Percentiles rank a stretch among this genome's conserved stretches.
phyloP scores from a whole-genome alignment of 2,888 invertebrate species.

The Dysmachus trigonus region DNA sequence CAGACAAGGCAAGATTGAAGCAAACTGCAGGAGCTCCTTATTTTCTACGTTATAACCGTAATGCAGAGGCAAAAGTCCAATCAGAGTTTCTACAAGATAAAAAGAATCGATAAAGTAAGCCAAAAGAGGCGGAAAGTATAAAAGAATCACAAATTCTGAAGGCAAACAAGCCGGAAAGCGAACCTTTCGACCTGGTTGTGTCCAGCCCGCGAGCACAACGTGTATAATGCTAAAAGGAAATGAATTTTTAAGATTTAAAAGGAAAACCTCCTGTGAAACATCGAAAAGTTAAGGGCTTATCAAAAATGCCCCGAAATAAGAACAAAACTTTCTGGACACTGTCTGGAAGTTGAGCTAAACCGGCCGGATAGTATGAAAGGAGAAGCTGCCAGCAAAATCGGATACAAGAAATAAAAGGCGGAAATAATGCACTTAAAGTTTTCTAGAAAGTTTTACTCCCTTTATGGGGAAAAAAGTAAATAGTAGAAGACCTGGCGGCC shows the following conservation, averaged over 20 bases:
- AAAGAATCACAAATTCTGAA: not conserved
- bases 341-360: not conserved
- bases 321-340: slow-evolving; percentile 13
- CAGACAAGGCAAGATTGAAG: not conserved
- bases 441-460: slow-evolving; percentile 15
- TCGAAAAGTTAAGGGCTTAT: slow-evolving; percentile 25
- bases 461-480: not conserved
- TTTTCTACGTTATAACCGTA: not conserved
- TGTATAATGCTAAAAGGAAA: not conserved
- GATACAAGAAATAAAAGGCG: slow-evolving; percentile 29
- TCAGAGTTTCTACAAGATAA: not conserved
- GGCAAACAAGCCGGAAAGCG: not conserved
- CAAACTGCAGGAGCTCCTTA: not conserved
- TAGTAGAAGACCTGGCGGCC: slow-evolving; percentile 22
- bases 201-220: not conserved
- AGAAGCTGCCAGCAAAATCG: slow-evolving; percentile 8
- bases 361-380: not conserved
- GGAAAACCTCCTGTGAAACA: not conserved
- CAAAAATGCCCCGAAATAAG: slow-evolving; percentile 27
- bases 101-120: not conserved
- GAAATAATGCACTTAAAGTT: slow-evolving; percentile 37
- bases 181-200: not conserved
- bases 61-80: not conserved
- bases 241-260: slow-evolving; percentile 7
- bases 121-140: not conserved